Base-by-base conservation (phyloP, 2,888 invertebrate species). In the Leptogaster cylindrica region DNA sequence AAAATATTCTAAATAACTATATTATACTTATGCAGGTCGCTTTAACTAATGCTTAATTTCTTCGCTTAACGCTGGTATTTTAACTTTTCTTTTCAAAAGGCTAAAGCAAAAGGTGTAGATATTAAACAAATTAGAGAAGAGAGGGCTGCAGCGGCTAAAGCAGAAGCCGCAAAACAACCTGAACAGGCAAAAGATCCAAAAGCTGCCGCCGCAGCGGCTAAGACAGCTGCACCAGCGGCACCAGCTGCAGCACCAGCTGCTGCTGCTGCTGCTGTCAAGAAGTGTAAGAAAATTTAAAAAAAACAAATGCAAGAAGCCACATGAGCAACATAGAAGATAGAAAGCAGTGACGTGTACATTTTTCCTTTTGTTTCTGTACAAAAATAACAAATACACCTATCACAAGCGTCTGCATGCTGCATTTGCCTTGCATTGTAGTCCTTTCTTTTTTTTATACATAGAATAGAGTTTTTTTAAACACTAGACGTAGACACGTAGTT, bases 241-340 rank as follows among this genome's bases (percentile, higher is more conserved):
- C 6, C 52, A 18, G 31, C 25, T n/a, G 55, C 55, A 12, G 48
- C 65, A 18, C 36, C 55, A 10, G 12, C 33, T 3, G 27, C 65
- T 10, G 65, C 27, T 25, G 7, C 58, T 16, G 61, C 39, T 28
- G 61, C 58, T 27, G 67, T 36, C 44, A 70, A 70, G 55, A 70
- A 70, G 68, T 70, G 70, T 70, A 70, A 70, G 70, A 61, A 28
- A 51, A n/a, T n/a, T 36, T 8, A 27, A 27, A 18, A 5, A 39
- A 44, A 23, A 41, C 20, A 27, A 25, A 51, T 39, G 18, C 4
- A 36, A 23, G 20, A 14, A n/a, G 3, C 36, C 27, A 31, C 52
- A 51, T 18, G n/a, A n/a, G 20, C 2, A 20, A 33, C 33, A 18
- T 31, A 52, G 31, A 33, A 27, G 25, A 50, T 27, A 28, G 28